These are phyloP conservation scores for Lomographa bimaculata DNA, from an alignment of 2,888 invertebrate genomes.

Conservation along the genomic window DNA sequence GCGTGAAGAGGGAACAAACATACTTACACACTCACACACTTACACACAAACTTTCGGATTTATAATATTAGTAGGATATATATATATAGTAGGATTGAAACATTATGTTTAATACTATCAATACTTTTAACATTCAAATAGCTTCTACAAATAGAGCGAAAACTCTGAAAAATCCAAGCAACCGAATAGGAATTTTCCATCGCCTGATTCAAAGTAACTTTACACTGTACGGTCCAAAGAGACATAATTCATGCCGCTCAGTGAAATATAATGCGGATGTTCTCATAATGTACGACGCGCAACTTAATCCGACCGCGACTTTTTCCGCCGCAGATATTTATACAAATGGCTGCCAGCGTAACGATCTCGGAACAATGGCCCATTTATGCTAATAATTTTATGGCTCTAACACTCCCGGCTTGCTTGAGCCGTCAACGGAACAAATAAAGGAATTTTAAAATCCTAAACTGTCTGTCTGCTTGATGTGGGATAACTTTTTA, in stretches of 20 bases:
- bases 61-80: too few species aligned
- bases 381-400: slow-evolving; percentile 40
- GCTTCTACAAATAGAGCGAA: slow-evolving; percentile 19
- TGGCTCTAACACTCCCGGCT: slow-evolving; percentile 31
- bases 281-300: slow-evolving; percentile 75
- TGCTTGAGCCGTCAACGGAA: slow-evolving; percentile 32
- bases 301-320: slow-evolving; percentile 71
- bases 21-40: too few species aligned
- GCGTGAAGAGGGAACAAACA: too few species aligned
- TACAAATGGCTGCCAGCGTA: slow-evolving; percentile 53
- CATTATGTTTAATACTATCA: neutral
- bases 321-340: slow-evolving; percentile 67
- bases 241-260: slow-evolving; percentile 72
- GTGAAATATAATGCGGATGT: slow-evolving; percentile 79
- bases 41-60: too few species aligned
- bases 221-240: slow-evolving; percentile 59
- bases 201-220: slow-evolving; percentile 65
- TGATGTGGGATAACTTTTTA: slow-evolving; percentile 1
- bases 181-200: slow-evolving; percentile 52
- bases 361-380: slow-evolving; percentile 48
- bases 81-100: too few species aligned
- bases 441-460: slow-evolving; percentile 28
- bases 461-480: neutral
- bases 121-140: too few species aligned
- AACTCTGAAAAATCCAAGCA: slow-evolving; percentile 34